These are phyloP conservation scores for Odontesthes bonariensis DNA, from an alignment of 2,113 vertebrate species.

Conservation along the genomic window DNA sequence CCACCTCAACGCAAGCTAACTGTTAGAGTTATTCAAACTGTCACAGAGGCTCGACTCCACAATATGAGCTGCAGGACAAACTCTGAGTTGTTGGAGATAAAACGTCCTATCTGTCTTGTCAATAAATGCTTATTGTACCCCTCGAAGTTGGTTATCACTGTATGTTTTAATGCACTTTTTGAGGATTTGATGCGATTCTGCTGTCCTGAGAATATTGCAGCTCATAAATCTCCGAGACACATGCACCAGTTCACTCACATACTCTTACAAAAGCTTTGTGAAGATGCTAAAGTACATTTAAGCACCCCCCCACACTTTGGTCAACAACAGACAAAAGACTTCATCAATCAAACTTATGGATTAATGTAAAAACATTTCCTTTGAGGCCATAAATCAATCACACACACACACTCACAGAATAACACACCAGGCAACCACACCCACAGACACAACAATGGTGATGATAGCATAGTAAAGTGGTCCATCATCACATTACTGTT, in stretches of 20 bases:
- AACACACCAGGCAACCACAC: slow-evolving; percentile 1
- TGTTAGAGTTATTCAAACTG: slow-evolving; percentile 2
- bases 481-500: slow-evolving; percentile 40
- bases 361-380: slow-evolving; percentile 51
- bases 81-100: slow-evolving; percentile 25
- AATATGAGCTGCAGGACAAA: slow-evolving; percentile 29
- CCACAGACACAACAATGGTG: neutral
- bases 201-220: slow-evolving; percentile 39
- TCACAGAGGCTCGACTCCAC: neutral
- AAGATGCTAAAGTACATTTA: neutral
- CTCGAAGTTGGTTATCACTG: slow-evolving; percentile 39
- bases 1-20: too few relatives aligned
- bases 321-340: slow-evolving; percentile 33
- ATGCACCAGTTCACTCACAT: neutral
- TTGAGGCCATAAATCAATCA: slow-evolving; percentile 30
- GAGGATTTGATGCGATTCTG: slow-evolving; percentile 38
- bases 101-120: slow-evolving; percentile 35
- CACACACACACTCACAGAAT: neutral
- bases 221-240: slow-evolving; percentile 51
- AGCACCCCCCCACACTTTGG: neutral
- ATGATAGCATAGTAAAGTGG: slow-evolving; percentile 21
- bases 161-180: slow-evolving; percentile 38
- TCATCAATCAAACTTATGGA: slow-evolving; percentile 47
- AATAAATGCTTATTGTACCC: slow-evolving; percentile 42
- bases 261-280: neutral